These are phyloP conservation scores for Scaptomyza pallida DNA, from an alignment of 1,140 invertebrate species.

Conservation along the genomic window DNA sequence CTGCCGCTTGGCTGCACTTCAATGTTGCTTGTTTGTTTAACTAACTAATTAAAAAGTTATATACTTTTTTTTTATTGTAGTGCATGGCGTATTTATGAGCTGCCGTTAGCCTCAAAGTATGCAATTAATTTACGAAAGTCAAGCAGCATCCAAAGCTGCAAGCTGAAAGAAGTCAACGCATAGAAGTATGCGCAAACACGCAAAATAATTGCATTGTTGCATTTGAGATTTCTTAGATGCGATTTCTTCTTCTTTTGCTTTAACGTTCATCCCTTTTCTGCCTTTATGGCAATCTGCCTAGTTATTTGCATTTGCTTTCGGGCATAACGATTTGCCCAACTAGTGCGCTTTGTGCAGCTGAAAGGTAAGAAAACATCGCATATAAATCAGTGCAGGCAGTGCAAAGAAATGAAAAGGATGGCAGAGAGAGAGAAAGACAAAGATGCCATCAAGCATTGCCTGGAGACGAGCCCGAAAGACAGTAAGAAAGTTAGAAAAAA, in stretches of 20 bases:
- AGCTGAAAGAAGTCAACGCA: slow-evolving; percentile 31
- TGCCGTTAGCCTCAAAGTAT: slow-evolving; percentile 58
- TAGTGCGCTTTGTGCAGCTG: slow-evolving; percentile 65
- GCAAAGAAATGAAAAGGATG: neutral
- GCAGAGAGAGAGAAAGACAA: slow-evolving; percentile 9
- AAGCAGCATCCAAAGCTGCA: slow-evolving; percentile 30
- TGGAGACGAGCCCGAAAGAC: slow-evolving; percentile 12
- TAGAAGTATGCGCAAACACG: slow-evolving; percentile 34
- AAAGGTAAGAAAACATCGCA: slow-evolving; percentile 69
- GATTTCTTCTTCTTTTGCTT: slow-evolving; percentile 14
- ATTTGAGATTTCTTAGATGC: slow-evolving; percentile 46
- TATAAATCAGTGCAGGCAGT: slow-evolving; percentile 61
- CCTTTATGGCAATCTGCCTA: slow-evolving; percentile 14
- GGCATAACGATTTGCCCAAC: slow-evolving; percentile 30
- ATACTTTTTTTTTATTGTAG: slow-evolving; percentile 24
- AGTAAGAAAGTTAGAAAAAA: neutral
- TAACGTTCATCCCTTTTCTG: neutral
- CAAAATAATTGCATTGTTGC: slow-evolving; percentile 76
- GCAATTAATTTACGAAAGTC: slow-evolving; percentile 67
- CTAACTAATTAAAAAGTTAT: slow-evolving; percentile 75
- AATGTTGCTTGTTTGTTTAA: slow-evolving; percentile 57
- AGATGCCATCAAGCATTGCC: slow-evolving; percentile 35
- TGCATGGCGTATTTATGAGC: slow-evolving; percentile 47
- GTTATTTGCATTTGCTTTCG: slow-evolving; percentile 68
- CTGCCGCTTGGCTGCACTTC: slow-evolving; percentile 34